A percentile compares a stretch with the other conserved stretches of the same genome.
phyloP scores from a whole-genome alignment of 2,888 invertebrate species.

The Unio delphinus region DNA sequence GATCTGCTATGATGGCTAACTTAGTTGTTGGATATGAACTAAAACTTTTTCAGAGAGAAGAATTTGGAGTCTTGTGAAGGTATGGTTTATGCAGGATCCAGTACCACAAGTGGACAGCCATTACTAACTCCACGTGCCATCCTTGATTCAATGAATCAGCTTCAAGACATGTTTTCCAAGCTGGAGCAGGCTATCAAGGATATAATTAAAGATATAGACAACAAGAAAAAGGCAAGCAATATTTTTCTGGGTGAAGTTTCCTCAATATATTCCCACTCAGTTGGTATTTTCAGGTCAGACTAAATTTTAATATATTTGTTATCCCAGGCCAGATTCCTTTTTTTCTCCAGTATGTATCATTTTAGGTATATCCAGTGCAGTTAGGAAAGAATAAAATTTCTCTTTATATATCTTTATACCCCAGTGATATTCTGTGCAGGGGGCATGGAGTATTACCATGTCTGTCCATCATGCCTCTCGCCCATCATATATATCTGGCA shows the following conservation, averaged over 20 bases:
- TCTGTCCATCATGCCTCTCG: too few species aligned
- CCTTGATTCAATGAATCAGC: slow-evolving; percentile 49
- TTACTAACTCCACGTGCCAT: slow-evolving; percentile 54
- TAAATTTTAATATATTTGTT: neutral
- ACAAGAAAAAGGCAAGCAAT: slow-evolving; percentile 57
- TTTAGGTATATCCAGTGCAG: neutral
- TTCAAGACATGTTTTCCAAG: slow-evolving; percentile 50
- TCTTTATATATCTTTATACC: neutral
- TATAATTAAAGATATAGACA: slow-evolving; percentile 54
- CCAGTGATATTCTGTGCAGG: neutral
- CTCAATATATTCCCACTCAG: neutral
- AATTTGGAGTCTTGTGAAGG: slow-evolving; percentile 46
- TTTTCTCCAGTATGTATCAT: too few species aligned
- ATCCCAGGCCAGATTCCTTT: neutral
- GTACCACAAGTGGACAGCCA: slow-evolving; percentile 56
- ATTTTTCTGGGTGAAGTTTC: neutral
- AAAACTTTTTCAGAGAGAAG: slow-evolving; percentile 33
- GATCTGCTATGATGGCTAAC: too few species aligned
- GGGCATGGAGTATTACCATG: too few species aligned
- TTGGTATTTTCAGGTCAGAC: neutral
- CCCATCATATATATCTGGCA: too few species aligned
- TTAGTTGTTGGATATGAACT: too few species aligned
- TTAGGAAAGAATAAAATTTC: neutral
- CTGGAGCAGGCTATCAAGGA: slow-evolving; percentile 56
- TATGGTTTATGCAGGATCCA: slow-evolving; percentile 55